phyloP scores from a whole-genome alignment of 2,888 invertebrate species.

The Argyresthia albistria region DNA sequence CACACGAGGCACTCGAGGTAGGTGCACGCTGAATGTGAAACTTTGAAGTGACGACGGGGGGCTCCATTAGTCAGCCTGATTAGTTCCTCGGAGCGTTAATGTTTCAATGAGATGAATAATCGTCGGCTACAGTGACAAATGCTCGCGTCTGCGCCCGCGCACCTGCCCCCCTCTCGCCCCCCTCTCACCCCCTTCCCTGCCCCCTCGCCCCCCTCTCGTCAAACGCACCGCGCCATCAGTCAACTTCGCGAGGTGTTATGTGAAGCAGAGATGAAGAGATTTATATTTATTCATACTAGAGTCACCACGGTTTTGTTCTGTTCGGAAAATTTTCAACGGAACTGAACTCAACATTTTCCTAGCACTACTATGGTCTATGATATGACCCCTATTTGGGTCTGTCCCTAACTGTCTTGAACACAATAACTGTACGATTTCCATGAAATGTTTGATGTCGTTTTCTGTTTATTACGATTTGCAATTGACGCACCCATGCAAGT shows the following conservation, averaged over 20 bases:
- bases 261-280: slow-evolving; percentile 59
- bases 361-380: too few species aligned
- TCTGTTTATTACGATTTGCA: too few species aligned
- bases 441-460: too few species aligned
- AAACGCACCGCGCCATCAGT: slow-evolving; percentile 48
- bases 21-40: slow-evolving; percentile 37
- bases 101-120: slow-evolving; percentile 72
- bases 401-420: too few species aligned
- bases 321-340: too few species aligned
- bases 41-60: slow-evolving; percentile 69
- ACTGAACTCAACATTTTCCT: too few species aligned
- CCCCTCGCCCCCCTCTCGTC: slow-evolving; percentile 37
- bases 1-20: slow-evolving; percentile 5
- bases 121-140: slow-evolving; percentile 68
- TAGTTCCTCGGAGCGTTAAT: slow-evolving; percentile 65
- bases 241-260: slow-evolving; percentile 46
- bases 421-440: too few species aligned
- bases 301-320: slow-evolving; percentile 22
- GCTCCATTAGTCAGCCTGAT: slow-evolving; percentile 70
- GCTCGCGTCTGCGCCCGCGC: slow-evolving; percentile 45
- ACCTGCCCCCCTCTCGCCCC: slow-evolving; percentile 39
- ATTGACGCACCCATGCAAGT: too few species aligned
- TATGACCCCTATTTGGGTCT: too few species aligned
- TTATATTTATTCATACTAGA: slow-evolving; percentile 59
- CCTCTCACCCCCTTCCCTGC: slow-evolving; percentile 39